Evolutionary conservation across 2,113 vertebrate genomes (phyloP).

Genomic region (Eupsittula cactorum): DNA sequence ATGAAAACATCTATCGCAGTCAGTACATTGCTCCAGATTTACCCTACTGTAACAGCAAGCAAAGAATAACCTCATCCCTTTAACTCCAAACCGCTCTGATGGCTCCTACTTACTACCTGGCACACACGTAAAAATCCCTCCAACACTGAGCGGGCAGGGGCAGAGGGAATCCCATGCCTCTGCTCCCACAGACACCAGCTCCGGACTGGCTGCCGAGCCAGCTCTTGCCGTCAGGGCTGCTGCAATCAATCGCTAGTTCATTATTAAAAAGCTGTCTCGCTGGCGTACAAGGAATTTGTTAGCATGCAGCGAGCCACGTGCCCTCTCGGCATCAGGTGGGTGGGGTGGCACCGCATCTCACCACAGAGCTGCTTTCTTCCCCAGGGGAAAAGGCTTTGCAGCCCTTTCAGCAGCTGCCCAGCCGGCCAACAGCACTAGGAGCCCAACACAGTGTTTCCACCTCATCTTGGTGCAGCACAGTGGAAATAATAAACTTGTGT

Average conservation of each 20-base stretch:
- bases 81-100: neutral
- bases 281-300: neutral
- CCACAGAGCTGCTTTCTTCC: neutral
- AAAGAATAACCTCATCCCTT: neutral
- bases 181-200: neutral
- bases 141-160: accelerated
- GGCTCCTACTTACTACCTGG: neutral
- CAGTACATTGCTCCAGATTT: neutral
- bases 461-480: neutral
- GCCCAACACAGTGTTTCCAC: neutral
- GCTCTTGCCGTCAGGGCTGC: neutral
- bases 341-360: neutral
- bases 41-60: neutral
- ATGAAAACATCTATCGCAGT: neutral
- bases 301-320: accelerated
- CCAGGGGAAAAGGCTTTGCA: neutral
- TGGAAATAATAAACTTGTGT: conserved; percentile 11
- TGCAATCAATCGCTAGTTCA: neutral
- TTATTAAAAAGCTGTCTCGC: neutral
- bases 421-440: neutral
- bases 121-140: neutral
- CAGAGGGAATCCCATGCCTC: neutral
- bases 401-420: neutral
- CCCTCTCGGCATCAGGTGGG: neutral
- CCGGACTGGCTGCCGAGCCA: neutral